These are phyloP conservation scores for Garra rufa DNA, from an alignment of 2,113 vertebrate genomes.

Conservation along the genomic window DNA sequence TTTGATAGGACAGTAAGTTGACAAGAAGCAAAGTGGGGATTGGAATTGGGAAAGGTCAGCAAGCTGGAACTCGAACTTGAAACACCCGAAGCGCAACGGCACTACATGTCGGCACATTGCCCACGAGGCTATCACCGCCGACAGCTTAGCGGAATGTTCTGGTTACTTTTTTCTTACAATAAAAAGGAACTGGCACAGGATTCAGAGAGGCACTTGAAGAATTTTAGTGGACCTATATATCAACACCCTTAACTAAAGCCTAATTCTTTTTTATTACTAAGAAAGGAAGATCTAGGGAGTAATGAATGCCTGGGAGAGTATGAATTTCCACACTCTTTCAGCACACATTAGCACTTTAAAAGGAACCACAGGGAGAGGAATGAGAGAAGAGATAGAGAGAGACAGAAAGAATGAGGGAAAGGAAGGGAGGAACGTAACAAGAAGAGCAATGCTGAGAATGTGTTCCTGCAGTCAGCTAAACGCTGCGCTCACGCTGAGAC, in stretches of 20 bases:
- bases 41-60: neutral
- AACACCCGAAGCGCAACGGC: neutral
- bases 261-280: constrained; percentile 14
- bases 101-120: neutral
- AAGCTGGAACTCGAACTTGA: neutral
- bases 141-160: neutral
- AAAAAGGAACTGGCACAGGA: neutral
- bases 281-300: neutral
- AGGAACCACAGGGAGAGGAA: constrained; percentile 3
- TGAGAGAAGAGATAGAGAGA: neutral
- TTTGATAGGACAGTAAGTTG: neutral
- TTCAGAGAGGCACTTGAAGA: neutral
- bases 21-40: neutral
- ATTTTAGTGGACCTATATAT: neutral
- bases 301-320: constrained; percentile 25
- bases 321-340: constrained; percentile 31
- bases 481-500: constrained; percentile 16
- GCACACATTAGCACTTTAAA: constrained; percentile 43
- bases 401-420: neutral
- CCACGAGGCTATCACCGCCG: too few relatives aligned
- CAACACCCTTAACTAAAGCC: constrained; percentile 32
- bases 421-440: neutral
- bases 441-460: neutral
- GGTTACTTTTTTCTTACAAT: neutral
- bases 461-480: constrained; percentile 43